Evolutionary conservation across 2,888 invertebrate genomes (phyloP).

Genomic region (Macaria notata): DNA sequence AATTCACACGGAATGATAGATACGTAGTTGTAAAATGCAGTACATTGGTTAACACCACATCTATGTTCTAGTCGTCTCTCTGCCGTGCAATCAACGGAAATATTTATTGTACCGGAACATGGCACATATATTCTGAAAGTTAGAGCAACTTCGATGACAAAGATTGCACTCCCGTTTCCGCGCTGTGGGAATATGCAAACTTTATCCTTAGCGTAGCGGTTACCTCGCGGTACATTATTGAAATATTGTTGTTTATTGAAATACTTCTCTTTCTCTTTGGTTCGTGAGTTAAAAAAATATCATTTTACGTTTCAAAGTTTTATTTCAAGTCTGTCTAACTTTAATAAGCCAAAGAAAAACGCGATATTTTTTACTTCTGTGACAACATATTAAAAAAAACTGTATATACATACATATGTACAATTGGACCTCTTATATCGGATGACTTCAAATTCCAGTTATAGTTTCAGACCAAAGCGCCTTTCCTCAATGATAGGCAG

Average conservation of each 20-base stretch:
- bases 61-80: neutral
- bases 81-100: slow-evolving; percentile 6
- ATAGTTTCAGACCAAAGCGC: too few relatives aligned
- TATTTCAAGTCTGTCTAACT: too few relatives aligned
- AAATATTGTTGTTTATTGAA: slow-evolving; percentile 14
- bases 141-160: slow-evolving; percentile 25
- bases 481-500: neutral
- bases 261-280: neutral
- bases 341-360: too few relatives aligned
- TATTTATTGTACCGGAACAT: slow-evolving; percentile 21
- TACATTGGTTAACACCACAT: too few relatives aligned
- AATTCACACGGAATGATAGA: too few relatives aligned
- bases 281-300: neutral
- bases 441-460: too few relatives aligned
- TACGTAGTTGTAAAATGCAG: too few relatives aligned
- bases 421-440: too few relatives aligned
- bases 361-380: too few relatives aligned
- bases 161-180: slow-evolving; percentile 21
- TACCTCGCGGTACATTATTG: slow-evolving; percentile 5
- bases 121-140: slow-evolving; percentile 16
- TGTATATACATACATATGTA: too few relatives aligned
- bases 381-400: too few relatives aligned
- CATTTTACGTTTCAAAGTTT: too few relatives aligned
- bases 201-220: slow-evolving; percentile 13
- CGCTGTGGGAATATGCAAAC: slow-evolving; percentile 17